phyloP scores from a whole-genome alignment of 30 jellyfish, hydroid and myxozoan species.

The Aurelia coerulea region DNA sequence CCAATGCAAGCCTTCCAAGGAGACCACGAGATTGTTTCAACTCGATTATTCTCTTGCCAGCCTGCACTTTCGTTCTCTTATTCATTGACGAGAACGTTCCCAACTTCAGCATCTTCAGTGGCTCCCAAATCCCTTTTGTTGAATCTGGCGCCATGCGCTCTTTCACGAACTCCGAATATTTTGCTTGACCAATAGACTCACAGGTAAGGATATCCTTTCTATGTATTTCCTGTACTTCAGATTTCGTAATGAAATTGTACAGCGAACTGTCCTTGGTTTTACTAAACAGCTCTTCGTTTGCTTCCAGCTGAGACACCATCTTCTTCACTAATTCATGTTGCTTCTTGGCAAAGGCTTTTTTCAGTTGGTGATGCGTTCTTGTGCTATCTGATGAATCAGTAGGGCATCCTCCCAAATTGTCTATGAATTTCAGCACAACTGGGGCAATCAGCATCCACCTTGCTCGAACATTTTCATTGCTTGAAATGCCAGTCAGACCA shows the following conservation, averaged over 20 bases:
- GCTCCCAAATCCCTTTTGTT: background rate
- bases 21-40: background rate
- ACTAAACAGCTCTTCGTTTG: too few relatives aligned
- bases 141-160: too few relatives aligned
- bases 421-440: background rate
- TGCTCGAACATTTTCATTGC: conserved; percentile 20
- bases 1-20: background rate
- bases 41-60: background rate
- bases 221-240: background rate
- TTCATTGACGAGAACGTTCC: background rate
- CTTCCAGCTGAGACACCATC: background rate
- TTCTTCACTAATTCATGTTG: background rate
- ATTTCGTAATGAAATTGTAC: conserved; percentile 1
- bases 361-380: conserved; percentile 12
- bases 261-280: background rate
- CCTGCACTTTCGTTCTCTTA: background rate
- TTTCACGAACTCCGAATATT: too few relatives aligned
- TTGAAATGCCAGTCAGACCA: conserved; percentile 19
- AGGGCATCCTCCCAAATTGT: conserved; percentile 6
- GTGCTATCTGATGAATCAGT: background rate
- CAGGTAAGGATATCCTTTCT: background rate
- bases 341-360: background rate
- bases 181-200: too few relatives aligned
- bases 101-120: background rate
- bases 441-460: conserved; percentile 14